These are phyloP conservation scores for Patella caerulea DNA, from an alignment of 2,888 invertebrate species.

Conservation along the genomic window DNA sequence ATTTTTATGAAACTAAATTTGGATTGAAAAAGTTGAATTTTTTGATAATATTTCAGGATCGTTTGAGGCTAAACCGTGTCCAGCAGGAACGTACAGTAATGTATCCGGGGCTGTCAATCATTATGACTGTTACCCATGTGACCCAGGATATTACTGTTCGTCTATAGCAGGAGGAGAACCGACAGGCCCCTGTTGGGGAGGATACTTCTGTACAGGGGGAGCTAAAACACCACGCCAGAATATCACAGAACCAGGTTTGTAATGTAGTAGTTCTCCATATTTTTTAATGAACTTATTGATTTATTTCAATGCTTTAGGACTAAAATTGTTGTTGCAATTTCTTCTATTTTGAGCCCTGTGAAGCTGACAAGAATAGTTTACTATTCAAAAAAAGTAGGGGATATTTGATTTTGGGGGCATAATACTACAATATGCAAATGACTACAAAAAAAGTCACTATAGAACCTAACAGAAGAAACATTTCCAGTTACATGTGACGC, in stretches of 20 bases:
- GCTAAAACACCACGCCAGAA: slow-evolving; percentile 57
- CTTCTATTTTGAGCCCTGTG: too few species aligned
- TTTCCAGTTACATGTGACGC: too few species aligned
- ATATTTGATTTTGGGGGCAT: too few species aligned
- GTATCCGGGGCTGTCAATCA: slow-evolving; percentile 65
- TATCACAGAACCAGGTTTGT: slow-evolving; percentile 55
- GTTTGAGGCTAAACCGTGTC: slow-evolving; percentile 61
- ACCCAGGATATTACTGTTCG: slow-evolving; percentile 63
- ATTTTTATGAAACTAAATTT: neutral
- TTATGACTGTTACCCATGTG: slow-evolving; percentile 63
- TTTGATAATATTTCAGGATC: slow-evolving; percentile 50
- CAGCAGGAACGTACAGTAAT: slow-evolving; percentile 69
- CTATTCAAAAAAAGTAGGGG: too few species aligned
- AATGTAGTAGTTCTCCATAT: neutral
- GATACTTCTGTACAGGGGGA: slow-evolving; percentile 52
- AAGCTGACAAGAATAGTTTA: too few species aligned
- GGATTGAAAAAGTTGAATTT: neutral
- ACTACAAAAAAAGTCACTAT: too few species aligned
- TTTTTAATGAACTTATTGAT: too few species aligned
- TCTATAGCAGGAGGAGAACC: slow-evolving; percentile 57
- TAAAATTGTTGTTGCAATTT: too few species aligned
- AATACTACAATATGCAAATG: too few species aligned
- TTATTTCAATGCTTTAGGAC: too few species aligned
- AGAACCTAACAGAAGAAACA: too few species aligned
- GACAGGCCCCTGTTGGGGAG: slow-evolving; percentile 53